A percentile compares a stretch with the other conserved stretches of the same genome.
Evolutionary conservation across 92 coral and sea anemone species (phyloP).

Genomic region (Scolanthus callimorphus): DNA sequence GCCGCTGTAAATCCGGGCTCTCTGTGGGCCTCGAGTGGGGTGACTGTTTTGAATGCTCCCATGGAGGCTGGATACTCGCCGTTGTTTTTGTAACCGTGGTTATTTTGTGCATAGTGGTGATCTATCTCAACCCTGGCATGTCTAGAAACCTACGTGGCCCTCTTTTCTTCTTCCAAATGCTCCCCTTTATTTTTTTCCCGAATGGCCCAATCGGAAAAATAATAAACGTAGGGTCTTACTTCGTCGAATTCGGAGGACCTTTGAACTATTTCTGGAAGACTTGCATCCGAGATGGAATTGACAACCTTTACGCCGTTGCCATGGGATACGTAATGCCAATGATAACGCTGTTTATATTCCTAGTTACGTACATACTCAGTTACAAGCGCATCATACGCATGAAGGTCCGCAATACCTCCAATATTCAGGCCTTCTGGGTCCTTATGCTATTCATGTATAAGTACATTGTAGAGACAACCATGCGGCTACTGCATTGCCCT

Average conservation of each 20-base stretch:
- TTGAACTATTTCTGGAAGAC: constrained; percentile 59
- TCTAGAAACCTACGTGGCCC: constrained; percentile 94
- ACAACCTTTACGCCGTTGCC: constrained; percentile 63
- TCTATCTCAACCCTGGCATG: constrained; percentile 83
- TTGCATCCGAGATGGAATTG: constrained; percentile 58
- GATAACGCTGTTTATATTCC: constrained; percentile 57
- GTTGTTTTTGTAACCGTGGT: constrained; percentile 54
- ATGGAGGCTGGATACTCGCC: constrained; percentile 53
- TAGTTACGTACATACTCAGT: constrained; percentile 69
- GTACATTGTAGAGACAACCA: constrained; percentile 67
- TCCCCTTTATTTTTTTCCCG: constrained; percentile 82
- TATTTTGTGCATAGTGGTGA: constrained; percentile 53
- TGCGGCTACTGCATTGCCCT: constrained; percentile 77
- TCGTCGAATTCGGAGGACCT: constrained; percentile 84
- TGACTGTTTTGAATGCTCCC: constrained; percentile 37
- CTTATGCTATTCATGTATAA: constrained; percentile 81
- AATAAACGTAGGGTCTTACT: constrained; percentile 46
- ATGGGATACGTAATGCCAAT: constrained; percentile 79
- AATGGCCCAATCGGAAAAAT: constrained; percentile 55
- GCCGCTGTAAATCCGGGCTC: constrained; percentile 56
- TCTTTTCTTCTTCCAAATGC: constrained; percentile 90
- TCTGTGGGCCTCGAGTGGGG: constrained; percentile 67
- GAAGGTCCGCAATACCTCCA: constrained; percentile 66
- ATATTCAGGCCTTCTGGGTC: constrained; percentile 90
- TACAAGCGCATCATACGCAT: constrained; percentile 58